A percentile compares a stretch with the other conserved stretches of the same genome.
phyloP scores from a whole-genome alignment of 2,797 vertebrate genomes.

The Chaetodon trifasciatus region DNA sequence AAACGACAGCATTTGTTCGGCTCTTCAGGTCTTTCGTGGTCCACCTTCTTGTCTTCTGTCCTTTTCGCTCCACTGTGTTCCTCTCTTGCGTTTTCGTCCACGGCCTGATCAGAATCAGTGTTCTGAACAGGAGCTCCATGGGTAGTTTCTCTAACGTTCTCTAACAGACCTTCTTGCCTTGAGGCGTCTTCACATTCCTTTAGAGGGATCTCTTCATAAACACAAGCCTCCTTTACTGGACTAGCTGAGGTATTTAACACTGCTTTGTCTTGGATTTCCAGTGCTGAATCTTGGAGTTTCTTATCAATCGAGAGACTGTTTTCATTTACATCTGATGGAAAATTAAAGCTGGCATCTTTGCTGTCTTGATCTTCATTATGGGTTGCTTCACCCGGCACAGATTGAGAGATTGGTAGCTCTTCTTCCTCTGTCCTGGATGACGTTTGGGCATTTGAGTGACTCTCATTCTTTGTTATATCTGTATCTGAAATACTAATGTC shows the following conservation, averaged over 20 bases:
- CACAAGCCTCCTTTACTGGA: constrained; percentile 45
- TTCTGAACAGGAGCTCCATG: constrained; percentile 22
- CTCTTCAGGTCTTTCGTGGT: constrained; percentile 38
- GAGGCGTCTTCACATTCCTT: constrained; percentile 29
- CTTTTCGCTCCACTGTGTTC: constrained; percentile 20
- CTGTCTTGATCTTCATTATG: constrained; percentile 23
- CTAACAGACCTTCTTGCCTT: constrained; percentile 15
- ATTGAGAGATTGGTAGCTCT: constrained; percentile 54
- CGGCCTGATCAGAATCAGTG: constrained; percentile 16
- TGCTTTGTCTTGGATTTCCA: constrained; percentile 31
- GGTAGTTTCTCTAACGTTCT: constrained; percentile 19
- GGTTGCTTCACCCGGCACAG: background rate
- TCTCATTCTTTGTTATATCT: constrained; percentile 75
- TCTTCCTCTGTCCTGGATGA: constrained; percentile 55
- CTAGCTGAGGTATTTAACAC: constrained; percentile 22
- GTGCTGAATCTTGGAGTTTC: constrained; percentile 33
- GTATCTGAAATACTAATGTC: constrained; percentile 83
- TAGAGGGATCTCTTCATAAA: constrained; percentile 61
- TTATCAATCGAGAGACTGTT: constrained; percentile 14
- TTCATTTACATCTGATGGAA: constrained; percentile 26
- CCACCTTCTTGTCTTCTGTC: constrained; percentile 32
- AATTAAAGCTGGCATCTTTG: constrained; percentile 10
- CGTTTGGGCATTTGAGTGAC: constrained; percentile 41
- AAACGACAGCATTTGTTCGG: constrained; percentile 43
- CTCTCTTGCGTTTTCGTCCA: constrained; percentile 25